Conservation (phyloP, 2,113 vertebrate species). For the Myrmecobius fasciatus region DNA sequence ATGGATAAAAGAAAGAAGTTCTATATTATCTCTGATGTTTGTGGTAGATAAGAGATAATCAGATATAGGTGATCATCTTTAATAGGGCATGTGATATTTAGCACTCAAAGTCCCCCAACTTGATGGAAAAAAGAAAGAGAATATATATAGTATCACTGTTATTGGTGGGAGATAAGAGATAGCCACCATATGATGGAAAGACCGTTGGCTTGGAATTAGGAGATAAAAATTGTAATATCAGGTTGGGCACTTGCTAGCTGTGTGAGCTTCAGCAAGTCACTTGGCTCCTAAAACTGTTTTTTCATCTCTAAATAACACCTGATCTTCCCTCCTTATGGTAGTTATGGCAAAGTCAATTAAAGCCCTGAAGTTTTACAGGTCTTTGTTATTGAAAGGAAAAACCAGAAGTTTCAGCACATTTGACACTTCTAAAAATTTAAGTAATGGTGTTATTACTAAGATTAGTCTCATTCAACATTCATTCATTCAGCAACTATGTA, state of each 20-base stretch:
- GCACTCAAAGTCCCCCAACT: too few relatives aligned
- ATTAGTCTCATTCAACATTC: neutral
- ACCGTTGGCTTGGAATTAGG: neutral
- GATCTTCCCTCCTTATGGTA: neutral
- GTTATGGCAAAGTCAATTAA: neutral
- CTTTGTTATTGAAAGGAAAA: neutral
- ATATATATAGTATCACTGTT: neutral
- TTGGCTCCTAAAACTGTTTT: conserved; percentile 1
- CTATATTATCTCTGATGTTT: neutral
- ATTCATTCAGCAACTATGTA: neutral
- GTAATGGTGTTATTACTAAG: neutral
- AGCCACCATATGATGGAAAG: neutral
- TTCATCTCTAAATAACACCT: neutral
- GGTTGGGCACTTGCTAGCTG: neutral
- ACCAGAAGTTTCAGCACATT: neutral
- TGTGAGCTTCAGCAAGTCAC: neutral
- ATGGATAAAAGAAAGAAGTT: too few relatives aligned
- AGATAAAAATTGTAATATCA: neutral
- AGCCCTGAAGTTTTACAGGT: neutral
- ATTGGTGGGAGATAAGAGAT: neutral
- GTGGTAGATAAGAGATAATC: neutral
- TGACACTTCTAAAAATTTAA: neutral
- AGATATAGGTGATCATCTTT: too few relatives aligned
- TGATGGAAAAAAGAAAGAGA: neutral
- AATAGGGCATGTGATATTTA: neutral